phyloP scores from a whole-genome alignment of 2,888 invertebrate genomes.

The Idaea aversata region DNA sequence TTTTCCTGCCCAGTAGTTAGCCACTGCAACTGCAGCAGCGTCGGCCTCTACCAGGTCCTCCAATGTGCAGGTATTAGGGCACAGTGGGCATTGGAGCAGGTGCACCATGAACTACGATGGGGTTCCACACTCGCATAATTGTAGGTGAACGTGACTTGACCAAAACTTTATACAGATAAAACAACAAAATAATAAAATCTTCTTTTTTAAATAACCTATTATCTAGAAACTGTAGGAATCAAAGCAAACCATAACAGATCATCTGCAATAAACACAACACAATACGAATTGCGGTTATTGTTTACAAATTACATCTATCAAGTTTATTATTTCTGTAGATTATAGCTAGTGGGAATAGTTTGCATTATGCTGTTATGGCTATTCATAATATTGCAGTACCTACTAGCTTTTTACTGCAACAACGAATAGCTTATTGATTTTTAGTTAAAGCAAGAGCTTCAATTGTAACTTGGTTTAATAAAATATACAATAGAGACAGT shows the following conservation, averaged over 20 bases:
- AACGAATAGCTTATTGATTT: background rate
- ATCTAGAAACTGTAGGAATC: background rate
- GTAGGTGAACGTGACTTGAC: too few relatives aligned
- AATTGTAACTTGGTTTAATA: background rate
- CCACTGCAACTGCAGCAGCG: too few relatives aligned
- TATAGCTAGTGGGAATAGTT: conserved; percentile 25
- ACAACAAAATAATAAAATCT: too few relatives aligned
- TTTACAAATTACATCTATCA: conserved; percentile 48
- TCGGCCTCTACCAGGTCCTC: too few relatives aligned
- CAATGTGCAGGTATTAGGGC: too few relatives aligned
- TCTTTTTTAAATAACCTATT: background rate
- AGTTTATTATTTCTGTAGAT: conserved; percentile 29
- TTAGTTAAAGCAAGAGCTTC: background rate
- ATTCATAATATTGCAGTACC: background rate
- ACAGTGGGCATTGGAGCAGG: too few relatives aligned
- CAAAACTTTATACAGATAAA: too few relatives aligned
- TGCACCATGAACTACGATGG: too few relatives aligned
- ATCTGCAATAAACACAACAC: conserved; percentile 8
- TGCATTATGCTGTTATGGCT: background rate
- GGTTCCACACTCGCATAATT: too few relatives aligned
- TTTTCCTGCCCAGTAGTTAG: too few relatives aligned
- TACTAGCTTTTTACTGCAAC: background rate
- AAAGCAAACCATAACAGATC: background rate
- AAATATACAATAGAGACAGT: too few relatives aligned
- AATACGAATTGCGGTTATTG: conserved; percentile 39